Evolutionary conservation across 1,140 invertebrate species (phyloP).

Genomic region (Lysiphlebus fabarum): DNA sequence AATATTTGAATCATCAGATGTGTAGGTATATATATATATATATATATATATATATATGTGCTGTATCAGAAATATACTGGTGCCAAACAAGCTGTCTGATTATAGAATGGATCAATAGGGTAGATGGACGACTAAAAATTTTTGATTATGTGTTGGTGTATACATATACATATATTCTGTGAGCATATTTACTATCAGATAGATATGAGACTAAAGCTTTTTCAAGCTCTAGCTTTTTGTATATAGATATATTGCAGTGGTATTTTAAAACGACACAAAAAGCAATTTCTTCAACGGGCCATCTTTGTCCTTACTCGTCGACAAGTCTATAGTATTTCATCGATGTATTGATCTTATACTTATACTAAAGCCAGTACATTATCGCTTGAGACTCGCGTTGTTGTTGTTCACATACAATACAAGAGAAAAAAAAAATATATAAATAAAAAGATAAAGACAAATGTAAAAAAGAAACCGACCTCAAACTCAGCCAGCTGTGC

Average conservation of each 20-base stretch:
- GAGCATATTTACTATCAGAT: not conserved
- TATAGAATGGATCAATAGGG: conserved; percentile 9
- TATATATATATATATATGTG: too few species aligned
- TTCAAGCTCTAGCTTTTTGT: not conserved
- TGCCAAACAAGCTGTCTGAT: too few species aligned
- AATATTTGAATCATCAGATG: too few species aligned
- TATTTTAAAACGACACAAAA: conserved; percentile 13
- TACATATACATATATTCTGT: not conserved
- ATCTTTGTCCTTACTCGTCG: conserved; percentile 14
- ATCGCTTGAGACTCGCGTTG: conserved; percentile 5
- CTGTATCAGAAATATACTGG: too few species aligned
- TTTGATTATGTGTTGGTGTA: not conserved
- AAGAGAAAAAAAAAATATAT: not conserved
- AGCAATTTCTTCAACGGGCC: conserved; percentile 20
- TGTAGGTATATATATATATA: too few species aligned
- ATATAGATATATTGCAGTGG: conserved; percentile 11
- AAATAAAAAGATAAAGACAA: not conserved
- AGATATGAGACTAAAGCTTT: conserved; percentile 14
- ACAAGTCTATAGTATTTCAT: conserved; percentile 4
- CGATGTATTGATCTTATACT: conserved; percentile 9
- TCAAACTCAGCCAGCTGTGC: conserved; percentile 34
- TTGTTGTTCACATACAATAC: not conserved
- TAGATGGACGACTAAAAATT: not conserved
- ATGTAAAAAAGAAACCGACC: conserved; percentile 27
- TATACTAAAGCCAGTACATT: conserved; percentile 1